Evolutionary conservation across 2,888 invertebrate species (phyloP).

Genomic region (Villa cingulata): DNA sequence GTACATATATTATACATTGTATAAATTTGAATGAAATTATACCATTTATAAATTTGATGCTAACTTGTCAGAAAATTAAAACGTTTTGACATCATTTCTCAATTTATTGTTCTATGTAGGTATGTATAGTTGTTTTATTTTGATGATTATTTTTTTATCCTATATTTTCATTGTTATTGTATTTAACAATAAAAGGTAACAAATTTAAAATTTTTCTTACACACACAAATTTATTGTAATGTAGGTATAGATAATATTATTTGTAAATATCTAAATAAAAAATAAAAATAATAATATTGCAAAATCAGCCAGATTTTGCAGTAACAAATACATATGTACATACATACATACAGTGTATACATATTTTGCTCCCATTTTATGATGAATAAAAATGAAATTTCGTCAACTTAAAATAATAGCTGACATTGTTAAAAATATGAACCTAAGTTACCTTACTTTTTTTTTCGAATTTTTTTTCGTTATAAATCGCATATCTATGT

Average conservation of each 20-base stretch:
- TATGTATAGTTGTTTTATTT: no score
- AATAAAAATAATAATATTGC: not conserved
- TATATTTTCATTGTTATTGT: no score
- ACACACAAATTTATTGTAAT: no score
- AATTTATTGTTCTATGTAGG: not conserved
- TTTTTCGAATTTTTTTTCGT: not conserved
- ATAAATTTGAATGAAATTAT: no score
- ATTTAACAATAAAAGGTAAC: no score
- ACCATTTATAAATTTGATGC: not conserved
- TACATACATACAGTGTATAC: not conserved
- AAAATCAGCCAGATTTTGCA: not conserved
- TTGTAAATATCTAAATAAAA: no score
- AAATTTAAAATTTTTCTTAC: no score
- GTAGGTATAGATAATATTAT: no score
- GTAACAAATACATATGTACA: not conserved
- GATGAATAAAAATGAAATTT: no score
- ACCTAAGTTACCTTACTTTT: not conserved
- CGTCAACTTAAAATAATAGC: not conserved
- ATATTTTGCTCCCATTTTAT: no score
- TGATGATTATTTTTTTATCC: no score
- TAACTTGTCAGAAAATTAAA: not conserved
- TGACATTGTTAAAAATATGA: not conserved
- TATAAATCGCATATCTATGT: no score
- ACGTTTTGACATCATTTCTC: not conserved
- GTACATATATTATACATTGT: not conserved